Evolutionary conservation across 2,113 vertebrate genomes (phyloP).

Genomic region (Caloenas nicobarica): DNA sequence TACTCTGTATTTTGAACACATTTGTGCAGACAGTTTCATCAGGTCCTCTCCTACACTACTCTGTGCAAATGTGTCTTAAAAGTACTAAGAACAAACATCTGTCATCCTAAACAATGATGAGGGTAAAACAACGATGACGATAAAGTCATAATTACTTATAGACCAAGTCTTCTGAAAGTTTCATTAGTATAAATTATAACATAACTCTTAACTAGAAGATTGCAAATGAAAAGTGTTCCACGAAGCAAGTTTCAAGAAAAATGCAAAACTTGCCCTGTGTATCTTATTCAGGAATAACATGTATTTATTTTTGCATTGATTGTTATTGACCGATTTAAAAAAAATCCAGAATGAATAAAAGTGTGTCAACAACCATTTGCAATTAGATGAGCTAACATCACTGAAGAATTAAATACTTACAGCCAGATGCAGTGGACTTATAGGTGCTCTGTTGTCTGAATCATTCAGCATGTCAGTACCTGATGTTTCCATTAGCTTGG

Average conservation of each 20-base stretch:
- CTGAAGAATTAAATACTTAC: slow-evolving; percentile 79
- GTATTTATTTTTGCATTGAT: background rate
- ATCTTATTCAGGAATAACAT: background rate
- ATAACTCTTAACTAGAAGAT: background rate
- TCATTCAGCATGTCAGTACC: slow-evolving; percentile 94
- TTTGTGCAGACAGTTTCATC: background rate
- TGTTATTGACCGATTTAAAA: background rate
- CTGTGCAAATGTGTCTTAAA: background rate
- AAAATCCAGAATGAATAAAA: background rate
- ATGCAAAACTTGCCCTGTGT: background rate
- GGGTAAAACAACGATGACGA: background rate
- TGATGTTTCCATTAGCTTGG: slow-evolving; percentile 95
- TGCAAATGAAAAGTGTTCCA: background rate
- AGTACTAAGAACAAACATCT: background rate
- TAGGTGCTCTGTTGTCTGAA: slow-evolving; percentile 87
- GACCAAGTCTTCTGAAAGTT: background rate
- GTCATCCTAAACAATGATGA: background rate
- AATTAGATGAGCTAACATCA: background rate
- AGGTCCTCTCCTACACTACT: background rate
- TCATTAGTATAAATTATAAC: background rate
- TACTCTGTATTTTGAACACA: background rate
- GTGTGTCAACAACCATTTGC: background rate
- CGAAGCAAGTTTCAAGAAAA: background rate
- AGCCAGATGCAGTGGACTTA: slow-evolving; percentile 95
- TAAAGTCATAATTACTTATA: background rate